A percentile compares a stretch with the other conserved stretches of the same genome.
phyloP scores from a whole-genome alignment of 2,888 invertebrate genomes.

The Leuctra nigra region DNA sequence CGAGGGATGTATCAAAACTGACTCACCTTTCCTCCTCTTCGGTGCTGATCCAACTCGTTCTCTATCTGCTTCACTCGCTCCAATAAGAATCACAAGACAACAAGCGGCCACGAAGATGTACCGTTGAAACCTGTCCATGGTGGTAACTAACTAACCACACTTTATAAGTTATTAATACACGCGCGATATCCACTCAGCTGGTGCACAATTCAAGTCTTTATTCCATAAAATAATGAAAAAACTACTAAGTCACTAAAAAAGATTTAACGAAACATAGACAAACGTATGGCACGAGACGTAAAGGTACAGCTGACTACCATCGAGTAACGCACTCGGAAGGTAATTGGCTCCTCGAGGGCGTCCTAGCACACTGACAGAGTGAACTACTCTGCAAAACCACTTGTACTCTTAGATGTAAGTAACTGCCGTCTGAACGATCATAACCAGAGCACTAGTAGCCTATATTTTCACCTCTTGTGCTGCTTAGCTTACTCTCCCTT shows the following conservation, averaged over 20 bases:
- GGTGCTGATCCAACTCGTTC: neutral
- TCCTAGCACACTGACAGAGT: neutral
- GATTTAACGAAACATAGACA: too few relatives aligned
- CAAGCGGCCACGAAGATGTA: neutral
- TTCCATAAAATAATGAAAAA: too few relatives aligned
- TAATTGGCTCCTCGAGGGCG: too few relatives aligned
- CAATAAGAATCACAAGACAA: neutral
- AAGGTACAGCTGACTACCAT: too few relatives aligned
- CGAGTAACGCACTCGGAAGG: too few relatives aligned
- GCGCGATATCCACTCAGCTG: too few relatives aligned
- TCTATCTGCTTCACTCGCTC: neutral
- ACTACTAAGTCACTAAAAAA: too few relatives aligned
- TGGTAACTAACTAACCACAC: neutral
- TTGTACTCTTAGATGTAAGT: neutral
- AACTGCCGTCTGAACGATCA: conserved; percentile 13
- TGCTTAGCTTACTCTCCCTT: conserved; percentile 17
- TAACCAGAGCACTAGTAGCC: conserved; percentile 21
- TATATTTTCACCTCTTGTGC: conserved; percentile 24
- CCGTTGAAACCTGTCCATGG: conserved; percentile 2
- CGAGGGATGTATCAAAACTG: too few relatives aligned
- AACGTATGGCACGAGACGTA: too few relatives aligned
- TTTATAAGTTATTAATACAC: too few relatives aligned
- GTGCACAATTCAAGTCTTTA: too few relatives aligned
- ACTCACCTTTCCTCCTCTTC: conserved; percentile 4
- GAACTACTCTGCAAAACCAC: neutral